Evolutionary conservation across 2,888 invertebrate species (phyloP).

Genomic region (Sphecodes monilicornis): DNA sequence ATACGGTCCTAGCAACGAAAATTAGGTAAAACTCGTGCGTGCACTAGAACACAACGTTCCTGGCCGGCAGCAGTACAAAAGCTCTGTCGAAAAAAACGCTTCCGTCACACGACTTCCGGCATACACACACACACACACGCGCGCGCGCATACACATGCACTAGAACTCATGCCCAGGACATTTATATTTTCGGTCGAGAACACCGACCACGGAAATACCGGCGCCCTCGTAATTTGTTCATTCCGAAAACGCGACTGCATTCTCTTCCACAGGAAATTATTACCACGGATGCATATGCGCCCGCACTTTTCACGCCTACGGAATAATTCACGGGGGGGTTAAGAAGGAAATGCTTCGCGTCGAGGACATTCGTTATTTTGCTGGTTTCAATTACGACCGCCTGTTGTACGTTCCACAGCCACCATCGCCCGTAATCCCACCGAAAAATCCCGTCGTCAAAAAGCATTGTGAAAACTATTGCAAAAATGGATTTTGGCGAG

Average conservation of each 20-base stretch:
- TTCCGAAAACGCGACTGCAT: slow-evolving; percentile 13
- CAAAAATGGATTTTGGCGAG: not conserved
- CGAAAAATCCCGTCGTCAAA: not conserved
- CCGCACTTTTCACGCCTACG: not conserved
- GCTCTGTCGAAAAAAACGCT: slow-evolving; percentile 37
- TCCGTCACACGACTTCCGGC: slow-evolving; percentile 50
- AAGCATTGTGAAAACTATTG: not conserved
- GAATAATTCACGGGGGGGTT: slow-evolving; percentile 33
- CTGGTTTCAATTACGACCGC: slow-evolving; percentile 40
- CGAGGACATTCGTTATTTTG: slow-evolving; percentile 12
- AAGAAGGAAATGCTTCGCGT: slow-evolving; percentile 36
- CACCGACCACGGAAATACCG: slow-evolving; percentile 17
- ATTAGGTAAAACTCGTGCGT: slow-evolving; percentile 35
- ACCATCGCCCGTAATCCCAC: slow-evolving; percentile 12
- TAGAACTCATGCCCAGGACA: slow-evolving; percentile 10
- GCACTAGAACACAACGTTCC: slow-evolving; percentile 15
- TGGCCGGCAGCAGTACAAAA: slow-evolving; percentile 16
- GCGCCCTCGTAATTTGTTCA: slow-evolving; percentile 28
- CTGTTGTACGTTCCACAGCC: not conserved
- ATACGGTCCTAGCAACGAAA: not conserved
- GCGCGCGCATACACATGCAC: not conserved
- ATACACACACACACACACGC: not conserved
- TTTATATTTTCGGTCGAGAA: slow-evolving; percentile 46
- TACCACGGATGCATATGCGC: slow-evolving; percentile 12
- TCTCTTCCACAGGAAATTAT: slow-evolving; percentile 26